Conservation (phyloP, 2,113 vertebrate species). For the Erythrocercus mccallii region DNA sequence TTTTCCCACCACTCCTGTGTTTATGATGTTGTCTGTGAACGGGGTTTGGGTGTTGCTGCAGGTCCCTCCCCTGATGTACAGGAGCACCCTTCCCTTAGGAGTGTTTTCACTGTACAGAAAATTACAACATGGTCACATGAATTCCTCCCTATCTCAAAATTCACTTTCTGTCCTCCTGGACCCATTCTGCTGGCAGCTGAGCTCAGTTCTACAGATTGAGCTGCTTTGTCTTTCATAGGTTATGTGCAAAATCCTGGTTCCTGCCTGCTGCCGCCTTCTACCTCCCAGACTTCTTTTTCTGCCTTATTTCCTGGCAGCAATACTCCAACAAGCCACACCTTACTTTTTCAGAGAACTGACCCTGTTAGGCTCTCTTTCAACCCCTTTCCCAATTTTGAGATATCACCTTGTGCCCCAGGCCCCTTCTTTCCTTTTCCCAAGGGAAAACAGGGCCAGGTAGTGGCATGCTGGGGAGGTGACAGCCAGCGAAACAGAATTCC, state of each 20-base stretch:
- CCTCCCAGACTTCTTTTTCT: not conserved
- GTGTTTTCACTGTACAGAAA: not conserved
- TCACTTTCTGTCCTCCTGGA: not conserved
- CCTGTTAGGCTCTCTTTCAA: not conserved
- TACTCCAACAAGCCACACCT: not conserved
- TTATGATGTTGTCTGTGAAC: not conserved
- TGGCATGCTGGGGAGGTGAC: not conserved
- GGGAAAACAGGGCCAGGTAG: not conserved
- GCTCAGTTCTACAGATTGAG: not conserved
- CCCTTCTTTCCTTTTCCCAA: not conserved
- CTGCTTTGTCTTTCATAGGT: not conserved
- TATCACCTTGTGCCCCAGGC: accelerated
- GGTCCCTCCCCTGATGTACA: not conserved
- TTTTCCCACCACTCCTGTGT: not conserved
- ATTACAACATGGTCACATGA: not conserved
- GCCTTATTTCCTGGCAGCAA: not conserved
- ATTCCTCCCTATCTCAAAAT: not conserved
- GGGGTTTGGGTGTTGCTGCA: not conserved
- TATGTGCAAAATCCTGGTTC: not conserved
- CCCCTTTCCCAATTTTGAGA: not conserved
- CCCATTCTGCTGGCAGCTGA: not conserved
- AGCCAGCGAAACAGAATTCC: not conserved
- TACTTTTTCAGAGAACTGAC: not conserved
- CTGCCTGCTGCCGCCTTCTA: not conserved
- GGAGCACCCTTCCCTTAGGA: not conserved